These are phyloP conservation scores for Crocallis elinguaria DNA, from an alignment of 2,888 invertebrate species.

Conservation along the genomic window DNA sequence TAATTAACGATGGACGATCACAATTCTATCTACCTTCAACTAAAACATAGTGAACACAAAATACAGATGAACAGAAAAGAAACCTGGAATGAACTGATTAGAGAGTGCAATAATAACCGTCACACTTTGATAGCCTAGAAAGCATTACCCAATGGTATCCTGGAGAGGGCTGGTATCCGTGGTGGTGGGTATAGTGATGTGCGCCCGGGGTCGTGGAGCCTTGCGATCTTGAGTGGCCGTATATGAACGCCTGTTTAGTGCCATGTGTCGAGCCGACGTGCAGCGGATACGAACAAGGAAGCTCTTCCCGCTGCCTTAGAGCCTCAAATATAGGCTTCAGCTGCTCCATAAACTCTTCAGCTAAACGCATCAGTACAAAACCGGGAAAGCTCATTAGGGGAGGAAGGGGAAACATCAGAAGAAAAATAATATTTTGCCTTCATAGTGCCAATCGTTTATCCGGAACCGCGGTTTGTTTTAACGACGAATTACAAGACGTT, in stretches of 20 bases:
- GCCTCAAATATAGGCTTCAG: slow-evolving; percentile 98
- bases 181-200: slow-evolving; percentile 87
- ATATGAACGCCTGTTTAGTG: slow-evolving; percentile 85
- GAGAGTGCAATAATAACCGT: slow-evolving; percentile 52
- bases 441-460: slow-evolving; percentile 82
- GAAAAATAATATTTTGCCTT: slow-evolving; percentile 59
- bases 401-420: slow-evolving; percentile 57
- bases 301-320: slow-evolving; percentile 95
- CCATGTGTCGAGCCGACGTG: slow-evolving; percentile 90
- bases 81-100: slow-evolving; percentile 57
- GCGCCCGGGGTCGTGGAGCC: slow-evolving; percentile 87
- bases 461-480: slow-evolving; percentile 49
- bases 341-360: slow-evolving; percentile 97
- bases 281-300: slow-evolving; percentile 95
- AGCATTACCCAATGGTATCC: slow-evolving; percentile 91
- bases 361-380: slow-evolving; percentile 86
- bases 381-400: slow-evolving; percentile 75
- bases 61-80: slow-evolving; percentile 57
- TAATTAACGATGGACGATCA: slow-evolving; percentile 55
- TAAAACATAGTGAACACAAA: slow-evolving; percentile 57
- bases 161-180: slow-evolving; percentile 89
- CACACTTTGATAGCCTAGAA: slow-evolving; percentile 70
- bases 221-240: slow-evolving; percentile 86
- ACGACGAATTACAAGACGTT: slow-evolving; percentile 57
- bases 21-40: slow-evolving; percentile 50